Evolutionary conservation across 2,113 vertebrate species (phyloP).

Genomic region (Murina feae): DNA sequence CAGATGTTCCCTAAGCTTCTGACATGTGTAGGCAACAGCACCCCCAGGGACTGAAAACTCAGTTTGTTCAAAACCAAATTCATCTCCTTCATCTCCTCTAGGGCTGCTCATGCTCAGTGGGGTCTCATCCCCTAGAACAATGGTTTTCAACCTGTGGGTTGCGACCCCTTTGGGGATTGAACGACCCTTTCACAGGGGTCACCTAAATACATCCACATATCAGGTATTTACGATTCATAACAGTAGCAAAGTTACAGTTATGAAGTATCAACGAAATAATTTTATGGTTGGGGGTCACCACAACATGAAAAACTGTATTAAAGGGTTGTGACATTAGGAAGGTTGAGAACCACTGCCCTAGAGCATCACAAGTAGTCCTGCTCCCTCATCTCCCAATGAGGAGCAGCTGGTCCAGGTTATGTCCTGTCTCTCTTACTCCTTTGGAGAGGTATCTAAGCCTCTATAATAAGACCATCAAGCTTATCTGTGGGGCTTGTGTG

Average conservation of each 20-base stretch:
- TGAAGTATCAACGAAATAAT: too few species aligned
- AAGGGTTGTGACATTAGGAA: too few species aligned
- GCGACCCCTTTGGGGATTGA: too few species aligned
- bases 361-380: neutral
- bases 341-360: too few species aligned
- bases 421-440: neutral
- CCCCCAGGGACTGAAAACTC: neutral
- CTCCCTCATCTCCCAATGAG: neutral
- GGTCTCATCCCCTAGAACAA: neutral
- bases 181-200: too few species aligned
- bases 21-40: neutral
- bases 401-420: neutral
- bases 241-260: too few species aligned
- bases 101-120: neutral
- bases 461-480: accelerated
- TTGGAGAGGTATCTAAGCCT: neutral
- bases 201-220: too few species aligned
- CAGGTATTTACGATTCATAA: too few species aligned
- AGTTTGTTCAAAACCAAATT: neutral
- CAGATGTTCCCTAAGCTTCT: neutral
- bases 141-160: too few species aligned
- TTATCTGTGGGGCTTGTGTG: neutral
- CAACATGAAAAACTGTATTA: too few species aligned
- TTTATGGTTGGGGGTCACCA: too few species aligned
- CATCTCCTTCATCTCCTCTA: neutral